A percentile compares a stretch with the other conserved stretches of the same genome.
Evolutionary conservation across 92 coral and sea anemone species (phyloP).

Genomic region (Meandrina meandrites): DNA sequence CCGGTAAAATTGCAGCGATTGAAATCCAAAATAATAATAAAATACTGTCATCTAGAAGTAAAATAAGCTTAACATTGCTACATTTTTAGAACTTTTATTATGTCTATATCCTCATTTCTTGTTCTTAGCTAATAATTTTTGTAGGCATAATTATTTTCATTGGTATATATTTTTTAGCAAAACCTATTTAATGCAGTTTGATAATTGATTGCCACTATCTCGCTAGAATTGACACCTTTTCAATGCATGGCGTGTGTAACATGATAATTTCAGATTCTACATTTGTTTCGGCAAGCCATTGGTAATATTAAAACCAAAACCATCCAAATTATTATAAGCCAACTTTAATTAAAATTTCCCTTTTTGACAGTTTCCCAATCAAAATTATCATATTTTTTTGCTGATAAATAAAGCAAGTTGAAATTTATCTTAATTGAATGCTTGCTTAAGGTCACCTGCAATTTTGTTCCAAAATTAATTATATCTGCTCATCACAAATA

Average conservation of each 20-base stretch:
- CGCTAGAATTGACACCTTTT: background rate
- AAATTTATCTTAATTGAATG: slow-evolving; percentile 1
- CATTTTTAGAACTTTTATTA: background rate
- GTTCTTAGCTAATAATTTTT: background rate
- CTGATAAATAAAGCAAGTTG: background rate
- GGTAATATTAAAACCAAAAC: slow-evolving; percentile 1
- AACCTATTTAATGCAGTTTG: background rate
- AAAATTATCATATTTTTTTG: background rate
- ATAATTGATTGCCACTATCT: background rate
- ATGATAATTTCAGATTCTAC: background rate
- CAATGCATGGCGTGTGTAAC: background rate
- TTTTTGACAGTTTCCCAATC: background rate
- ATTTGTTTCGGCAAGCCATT: background rate
- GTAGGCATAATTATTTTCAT: background rate
- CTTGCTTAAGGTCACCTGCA: background rate
- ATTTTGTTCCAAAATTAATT: background rate
- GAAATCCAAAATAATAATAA: background rate
- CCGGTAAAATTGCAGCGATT: slow-evolving; percentile 3
- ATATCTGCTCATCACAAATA: background rate
- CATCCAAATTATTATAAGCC: background rate
- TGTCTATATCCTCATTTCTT: background rate
- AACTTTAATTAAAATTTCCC: slow-evolving; percentile 8
- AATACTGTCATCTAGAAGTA: background rate
- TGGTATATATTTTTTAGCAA: background rate
- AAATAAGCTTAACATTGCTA: background rate